Conservation (phyloP, 2,797 vertebrate genomes). For the Zenarchopterus dispar region DNA sequence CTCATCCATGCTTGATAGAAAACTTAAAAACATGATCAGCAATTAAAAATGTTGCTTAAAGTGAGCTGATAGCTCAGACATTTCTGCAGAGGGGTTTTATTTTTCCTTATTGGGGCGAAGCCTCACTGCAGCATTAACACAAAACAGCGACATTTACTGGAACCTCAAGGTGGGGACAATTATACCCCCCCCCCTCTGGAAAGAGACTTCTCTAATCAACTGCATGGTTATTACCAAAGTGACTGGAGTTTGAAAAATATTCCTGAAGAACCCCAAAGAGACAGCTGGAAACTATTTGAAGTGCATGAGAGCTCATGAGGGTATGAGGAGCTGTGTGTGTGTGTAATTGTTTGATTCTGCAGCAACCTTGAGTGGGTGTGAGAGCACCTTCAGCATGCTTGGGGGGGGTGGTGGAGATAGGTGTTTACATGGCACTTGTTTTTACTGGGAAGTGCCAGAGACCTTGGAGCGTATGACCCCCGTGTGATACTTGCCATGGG, state of each 20-base stretch:
- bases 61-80: neutral
- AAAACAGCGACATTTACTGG: constrained; percentile 8
- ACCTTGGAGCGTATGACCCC: constrained; percentile 72
- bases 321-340: constrained; percentile 55
- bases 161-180: constrained; percentile 61
- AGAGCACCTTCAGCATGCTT: constrained; percentile 57
- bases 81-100: constrained; percentile 17
- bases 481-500: constrained; percentile 48
- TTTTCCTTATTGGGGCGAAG: constrained; percentile 25
- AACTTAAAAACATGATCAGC: too few relatives aligned
- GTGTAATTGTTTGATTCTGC: constrained; percentile 78
- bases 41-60: too few relatives aligned
- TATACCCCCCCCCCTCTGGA: constrained; percentile 48
- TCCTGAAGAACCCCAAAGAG: constrained; percentile 63
- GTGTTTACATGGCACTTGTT: constrained; percentile 74
- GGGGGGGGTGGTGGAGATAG: constrained; percentile 49
- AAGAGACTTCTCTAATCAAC: constrained; percentile 68
- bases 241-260: constrained; percentile 65
- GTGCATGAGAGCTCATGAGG: constrained; percentile 20
- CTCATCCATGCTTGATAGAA: too few relatives aligned
- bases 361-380: constrained; percentile 71
- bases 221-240: constrained; percentile 66
- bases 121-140: constrained; percentile 2
- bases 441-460: constrained; percentile 72
- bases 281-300: constrained; percentile 77